phyloP scores from a whole-genome alignment of 1,140 invertebrate genomes.

The Ptiloglossa arizonensis region DNA sequence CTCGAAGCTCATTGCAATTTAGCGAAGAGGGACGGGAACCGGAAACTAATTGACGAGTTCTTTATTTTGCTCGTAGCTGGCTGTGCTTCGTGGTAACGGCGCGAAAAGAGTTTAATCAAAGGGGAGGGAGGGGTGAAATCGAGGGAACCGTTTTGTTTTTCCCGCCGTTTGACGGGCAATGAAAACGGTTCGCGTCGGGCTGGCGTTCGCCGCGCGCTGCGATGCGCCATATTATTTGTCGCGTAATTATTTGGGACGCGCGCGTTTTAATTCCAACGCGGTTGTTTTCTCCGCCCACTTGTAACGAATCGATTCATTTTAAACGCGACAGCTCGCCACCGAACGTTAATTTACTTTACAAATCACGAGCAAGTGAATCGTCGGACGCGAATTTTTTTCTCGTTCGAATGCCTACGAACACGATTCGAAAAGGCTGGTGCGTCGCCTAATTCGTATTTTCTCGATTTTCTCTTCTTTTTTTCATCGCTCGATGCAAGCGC shows the following conservation, averaged over 20 bases:
- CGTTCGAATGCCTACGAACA: neutral
- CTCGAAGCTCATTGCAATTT: slow-evolving; percentile 31
- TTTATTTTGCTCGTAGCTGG: too few species aligned
- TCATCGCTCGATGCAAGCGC: too few species aligned
- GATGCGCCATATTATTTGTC: slow-evolving; percentile 3
- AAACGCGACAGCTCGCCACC: neutral
- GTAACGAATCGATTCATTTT: slow-evolving; percentile 17
- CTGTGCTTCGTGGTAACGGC: neutral
- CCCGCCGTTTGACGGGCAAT: slow-evolving; percentile 5
- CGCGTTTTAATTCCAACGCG: slow-evolving; percentile 1
- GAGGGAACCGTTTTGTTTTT: neutral
- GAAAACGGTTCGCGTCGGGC: neutral
- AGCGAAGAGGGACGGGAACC: neutral
- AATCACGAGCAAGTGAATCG: neutral
- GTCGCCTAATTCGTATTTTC: too few species aligned
- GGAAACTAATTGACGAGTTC: slow-evolving; percentile 7
- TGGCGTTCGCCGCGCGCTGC: neutral
- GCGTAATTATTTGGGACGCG: slow-evolving; percentile 17
- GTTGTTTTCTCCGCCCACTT: neutral
- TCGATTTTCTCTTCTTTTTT: too few species aligned
- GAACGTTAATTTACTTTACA: slow-evolving; percentile 8
- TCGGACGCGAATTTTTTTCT: neutral
- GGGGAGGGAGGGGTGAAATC: neutral
- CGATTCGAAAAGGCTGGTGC: too few species aligned
- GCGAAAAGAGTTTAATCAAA: slow-evolving; percentile 33